Conservation (phyloP, 2,797 vertebrate species). For the Darevskia nairensis region DNA sequence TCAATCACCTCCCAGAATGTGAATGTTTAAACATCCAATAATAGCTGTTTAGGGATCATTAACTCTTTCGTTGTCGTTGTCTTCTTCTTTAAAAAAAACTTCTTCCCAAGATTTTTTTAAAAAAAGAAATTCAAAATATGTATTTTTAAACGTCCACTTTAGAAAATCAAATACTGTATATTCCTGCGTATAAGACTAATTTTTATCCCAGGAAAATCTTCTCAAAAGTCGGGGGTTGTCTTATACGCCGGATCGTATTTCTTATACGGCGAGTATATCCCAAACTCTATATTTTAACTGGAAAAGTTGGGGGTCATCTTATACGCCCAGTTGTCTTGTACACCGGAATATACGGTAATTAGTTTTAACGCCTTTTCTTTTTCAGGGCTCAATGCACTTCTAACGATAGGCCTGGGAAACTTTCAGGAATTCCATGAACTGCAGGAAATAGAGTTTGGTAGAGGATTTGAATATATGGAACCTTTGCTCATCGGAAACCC, state of each 20-base stretch:
- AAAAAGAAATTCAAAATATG: not conserved
- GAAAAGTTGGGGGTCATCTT: too few species aligned
- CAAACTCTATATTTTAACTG: too few species aligned
- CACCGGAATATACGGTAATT: too few species aligned
- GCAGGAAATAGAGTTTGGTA: constrained; percentile 89
- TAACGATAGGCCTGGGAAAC: constrained; percentile 85
- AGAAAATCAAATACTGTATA: constrained; percentile 9
- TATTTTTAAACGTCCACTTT: not conserved
- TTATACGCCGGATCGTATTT: too few species aligned
- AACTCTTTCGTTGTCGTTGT: not conserved
- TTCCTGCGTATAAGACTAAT: too few species aligned
- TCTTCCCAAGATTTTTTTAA: not conserved
- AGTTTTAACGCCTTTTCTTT: constrained; percentile 25
- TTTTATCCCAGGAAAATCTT: too few species aligned
- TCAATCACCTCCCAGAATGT: not conserved
- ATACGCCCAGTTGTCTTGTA: too few species aligned
- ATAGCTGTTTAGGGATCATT: not conserved
- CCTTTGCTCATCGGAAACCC: constrained; percentile 83
- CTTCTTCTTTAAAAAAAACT: not conserved
- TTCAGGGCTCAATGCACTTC: constrained; percentile 84
- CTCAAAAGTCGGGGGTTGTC: too few species aligned
- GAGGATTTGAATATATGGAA: constrained; percentile 84
- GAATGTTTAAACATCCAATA: not conserved
- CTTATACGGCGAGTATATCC: too few species aligned
- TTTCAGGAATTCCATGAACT: constrained; percentile 76